phyloP scores from a whole-genome alignment of 2,113 vertebrate genomes.

The Phasianus colchicus region DNA sequence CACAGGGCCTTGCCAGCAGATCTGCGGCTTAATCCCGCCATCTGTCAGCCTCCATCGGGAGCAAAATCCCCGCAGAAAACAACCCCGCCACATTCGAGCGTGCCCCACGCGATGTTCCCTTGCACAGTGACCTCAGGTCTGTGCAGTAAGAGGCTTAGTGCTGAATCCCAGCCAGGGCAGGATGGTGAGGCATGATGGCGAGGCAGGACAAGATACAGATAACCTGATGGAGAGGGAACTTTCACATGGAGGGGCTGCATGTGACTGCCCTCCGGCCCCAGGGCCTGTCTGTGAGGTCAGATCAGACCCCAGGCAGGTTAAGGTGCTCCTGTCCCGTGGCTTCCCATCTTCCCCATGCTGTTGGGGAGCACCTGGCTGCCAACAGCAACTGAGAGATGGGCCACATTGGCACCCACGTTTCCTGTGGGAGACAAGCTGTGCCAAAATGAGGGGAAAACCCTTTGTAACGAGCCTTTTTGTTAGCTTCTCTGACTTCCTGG shows the following conservation, averaged over 20 bases:
- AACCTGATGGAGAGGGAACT: slow-evolving; percentile 41
- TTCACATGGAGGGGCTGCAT: background rate
- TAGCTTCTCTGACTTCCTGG: background rate
- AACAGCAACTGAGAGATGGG: fast-evolving
- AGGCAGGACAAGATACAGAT: slow-evolving; percentile 18
- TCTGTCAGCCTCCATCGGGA: background rate
- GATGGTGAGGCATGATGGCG: background rate
- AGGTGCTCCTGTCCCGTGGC: background rate
- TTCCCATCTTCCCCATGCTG: fast-evolving
- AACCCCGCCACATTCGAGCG: background rate
- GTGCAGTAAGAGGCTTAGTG: slow-evolving; percentile 51
- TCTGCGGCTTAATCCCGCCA: background rate
- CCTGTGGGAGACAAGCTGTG: slow-evolving; percentile 27
- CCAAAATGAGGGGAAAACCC: slow-evolving; percentile 9
- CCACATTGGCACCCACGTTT: background rate
- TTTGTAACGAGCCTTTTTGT: background rate
- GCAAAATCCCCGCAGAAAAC: slow-evolving; percentile 16
- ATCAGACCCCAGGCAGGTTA: background rate
- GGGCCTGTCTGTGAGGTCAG: background rate
- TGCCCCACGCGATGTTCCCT: background rate
- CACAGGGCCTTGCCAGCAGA: background rate
- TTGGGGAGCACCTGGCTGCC: background rate
- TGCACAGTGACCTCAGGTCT: background rate
- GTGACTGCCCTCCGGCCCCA: fast-evolving
- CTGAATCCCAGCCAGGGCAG: background rate